Evolutionary conservation across 2,797 vertebrate species (phyloP), one percentile per base, ranked within the genome.

Genomic region (Dromococcyx pavoninus): DNA sequence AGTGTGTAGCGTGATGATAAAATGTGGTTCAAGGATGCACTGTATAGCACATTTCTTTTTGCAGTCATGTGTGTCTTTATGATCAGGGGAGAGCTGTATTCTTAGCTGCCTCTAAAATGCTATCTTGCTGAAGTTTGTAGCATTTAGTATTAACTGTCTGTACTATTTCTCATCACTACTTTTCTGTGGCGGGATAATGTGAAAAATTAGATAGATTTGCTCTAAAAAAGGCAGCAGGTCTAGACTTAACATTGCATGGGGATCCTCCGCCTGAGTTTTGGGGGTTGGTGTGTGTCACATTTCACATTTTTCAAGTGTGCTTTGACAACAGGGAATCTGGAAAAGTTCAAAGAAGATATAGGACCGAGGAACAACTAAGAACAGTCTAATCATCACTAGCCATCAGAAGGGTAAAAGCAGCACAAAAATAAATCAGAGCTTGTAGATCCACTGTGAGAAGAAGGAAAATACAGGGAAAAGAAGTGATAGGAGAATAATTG

Each of bases 161-260:
- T 77, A 13, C 76, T 88, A 5, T 76, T 93, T 79, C 51, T 87
- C 79, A 61, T 79, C 77, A 39, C 70, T 85, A 21, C 83, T 94
- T 79, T 70, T 70, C 51, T 82, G 44, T 56, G 33, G 71, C 0
- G 10, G 74, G 44, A 71, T 85, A 94, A 87, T 67, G 71, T 75
- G 69, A 95, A 93, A 94, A 93, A 86, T 73, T 64, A 81, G 71
- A 79, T 51, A 78, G 28, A 56, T 95, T 81, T 87, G 74, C 86
- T 93, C 91, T 95, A 87, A 94, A 94, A 89, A 91, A 83, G 90
- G 81, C 75, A 91, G 30, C 77, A 74, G n/a, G 71, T 93, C 92
- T 92, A 95, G 88, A 94, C 83, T 94, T 76, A 93, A 77, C 25
- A 33, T 54, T 90, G 57, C 74, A 84, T 12, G 32, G 71, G 57